A percentile compares a stretch with the other conserved stretches of the same genome.
These are phyloP conservation scores for Ridgeia piscesae DNA, from an alignment of 1,140 invertebrate species.

Conservation along the genomic window DNA sequence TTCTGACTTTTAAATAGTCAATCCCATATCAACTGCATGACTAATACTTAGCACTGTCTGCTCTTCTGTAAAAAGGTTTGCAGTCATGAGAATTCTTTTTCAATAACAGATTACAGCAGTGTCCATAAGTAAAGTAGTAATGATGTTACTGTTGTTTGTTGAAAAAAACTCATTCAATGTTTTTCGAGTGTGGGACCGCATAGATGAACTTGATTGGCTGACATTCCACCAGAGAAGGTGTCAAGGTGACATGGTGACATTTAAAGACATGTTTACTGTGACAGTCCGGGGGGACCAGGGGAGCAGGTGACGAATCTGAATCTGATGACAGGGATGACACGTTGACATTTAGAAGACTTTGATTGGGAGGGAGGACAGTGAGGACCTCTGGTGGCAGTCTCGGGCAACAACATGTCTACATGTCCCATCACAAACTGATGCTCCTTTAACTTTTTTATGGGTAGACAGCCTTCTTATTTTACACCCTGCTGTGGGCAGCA, in stretches of 20 bases:
- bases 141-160: not conserved
- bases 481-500: no score
- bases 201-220: not conserved
- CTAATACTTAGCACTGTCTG: no score
- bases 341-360: not conserved
- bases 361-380: not conserved
- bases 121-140: no score
- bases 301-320: not conserved
- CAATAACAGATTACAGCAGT: no score
- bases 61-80: no score
- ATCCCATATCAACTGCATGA: no score
- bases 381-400: not conserved
- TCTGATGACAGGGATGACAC: not conserved
- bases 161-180: not conserved
- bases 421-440: not conserved
- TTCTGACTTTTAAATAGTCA: no score
- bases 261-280: not conserved
- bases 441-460: no score
- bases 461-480: no score
- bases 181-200: not conserved
- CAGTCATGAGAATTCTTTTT: no score
- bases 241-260: not conserved
- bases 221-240: not conserved
- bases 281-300: not conserved
- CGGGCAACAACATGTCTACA: not conserved